Base-by-base conservation (phyloP, 2,888 invertebrate genomes). In the Frankliniella fusca region DNA sequence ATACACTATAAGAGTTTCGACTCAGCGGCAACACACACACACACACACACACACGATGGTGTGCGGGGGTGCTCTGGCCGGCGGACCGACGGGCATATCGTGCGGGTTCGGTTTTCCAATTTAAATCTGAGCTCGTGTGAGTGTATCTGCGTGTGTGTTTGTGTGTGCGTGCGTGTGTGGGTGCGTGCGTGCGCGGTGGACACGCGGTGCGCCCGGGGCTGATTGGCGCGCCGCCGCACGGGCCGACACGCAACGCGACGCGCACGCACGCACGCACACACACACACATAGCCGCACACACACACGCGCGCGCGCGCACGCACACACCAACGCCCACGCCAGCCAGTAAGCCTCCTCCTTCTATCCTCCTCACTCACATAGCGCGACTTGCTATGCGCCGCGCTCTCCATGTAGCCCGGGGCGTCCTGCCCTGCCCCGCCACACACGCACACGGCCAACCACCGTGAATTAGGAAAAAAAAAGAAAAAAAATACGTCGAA, bases 251-350 rank as follows among this genome's bases (percentile, higher is more conserved):
- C 70, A 70, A 70, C 70, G 70, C 70, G 70, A 15, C 70, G 70
- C 23, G 70, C 70, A 70, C 70, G 70, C 70, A 70, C 70, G 70
- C n/a, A 70, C 65, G 65, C 65, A 65, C 70, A 23, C 70, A 70
- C 70, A 9, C 54, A 20, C 54, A 3, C n/a, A 23, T 23, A 5
- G n/a, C n/a, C 70, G 70, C n/a, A 70, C 70, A 23, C 70, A 20
- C 70, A 70, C 70, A 23, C 70, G 54, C 54, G 20, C 54, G 11
- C n/a, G 23, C 70, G 5, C 70, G 70, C n/a, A 70, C 70, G 70
- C 70, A 20, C 65, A 65, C 65, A n/a, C 65, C 2, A n/a, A 9
- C 65, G n/a, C 65, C 65, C 9, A 65, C 11, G 70, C 70, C 70
- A 23, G 15, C 54, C 54, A 54, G 38, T 38, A 38, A 38, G 38